phyloP scores from a whole-genome alignment of 92 coral and sea anemone species.

The Actinernus sp. region DNA sequence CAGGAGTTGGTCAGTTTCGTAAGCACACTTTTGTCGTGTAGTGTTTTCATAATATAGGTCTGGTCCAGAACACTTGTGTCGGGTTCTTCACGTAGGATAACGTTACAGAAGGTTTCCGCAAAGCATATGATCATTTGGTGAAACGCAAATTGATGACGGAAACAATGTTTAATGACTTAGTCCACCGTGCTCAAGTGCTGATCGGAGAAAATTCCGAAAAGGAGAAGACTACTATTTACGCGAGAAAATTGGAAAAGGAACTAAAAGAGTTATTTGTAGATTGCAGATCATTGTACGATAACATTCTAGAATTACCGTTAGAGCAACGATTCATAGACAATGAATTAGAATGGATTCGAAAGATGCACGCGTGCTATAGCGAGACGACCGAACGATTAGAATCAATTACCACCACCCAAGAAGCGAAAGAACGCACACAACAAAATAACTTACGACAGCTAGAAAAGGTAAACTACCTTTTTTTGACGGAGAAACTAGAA shows the following conservation, averaged over 20 bases:
- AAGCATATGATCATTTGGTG: too few species aligned
- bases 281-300: conserved; percentile 14
- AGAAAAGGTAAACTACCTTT: conserved; percentile 37
- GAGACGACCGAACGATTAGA: conserved; percentile 14
- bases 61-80: too few species aligned
- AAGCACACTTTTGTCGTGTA: too few species aligned
- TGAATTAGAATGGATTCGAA: conserved; percentile 25
- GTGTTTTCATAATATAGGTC: too few species aligned
- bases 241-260: too few species aligned
- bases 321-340: conserved; percentile 17
- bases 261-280: conserved; percentile 4
- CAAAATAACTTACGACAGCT: conserved; percentile 6
- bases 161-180: conserved; percentile 2
- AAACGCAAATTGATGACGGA: too few species aligned
- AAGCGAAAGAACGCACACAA: background rate
- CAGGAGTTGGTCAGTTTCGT: too few species aligned
- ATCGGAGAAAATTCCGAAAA: background rate
- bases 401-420: background rate
- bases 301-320: conserved; percentile 16
- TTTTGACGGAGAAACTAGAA: conserved; percentile 42
- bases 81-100: too few species aligned
- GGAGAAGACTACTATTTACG: too few species aligned
- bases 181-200: background rate
- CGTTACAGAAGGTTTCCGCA: too few species aligned
- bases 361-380: conserved; percentile 22